Conservation (phyloP, 1,140 invertebrate species). For the Pogonognathellus flavescens region DNA sequence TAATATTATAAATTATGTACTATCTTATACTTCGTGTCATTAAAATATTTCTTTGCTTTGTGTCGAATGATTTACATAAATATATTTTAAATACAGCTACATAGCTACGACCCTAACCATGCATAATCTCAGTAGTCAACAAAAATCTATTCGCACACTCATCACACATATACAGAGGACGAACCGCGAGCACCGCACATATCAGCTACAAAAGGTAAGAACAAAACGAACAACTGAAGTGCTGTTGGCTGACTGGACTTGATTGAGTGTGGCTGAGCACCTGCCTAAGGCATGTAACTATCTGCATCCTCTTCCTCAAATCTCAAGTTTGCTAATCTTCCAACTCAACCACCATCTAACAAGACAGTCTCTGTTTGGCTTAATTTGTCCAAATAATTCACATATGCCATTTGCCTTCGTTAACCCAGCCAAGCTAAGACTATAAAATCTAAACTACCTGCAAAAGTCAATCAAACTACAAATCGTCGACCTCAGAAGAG, state of each 20-base stretch:
- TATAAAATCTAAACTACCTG: background rate
- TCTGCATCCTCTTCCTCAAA: slow-evolving; percentile 38
- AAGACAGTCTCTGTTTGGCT: slow-evolving; percentile 22
- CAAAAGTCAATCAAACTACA: background rate
- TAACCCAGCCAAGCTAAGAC: background rate
- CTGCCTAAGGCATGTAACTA: slow-evolving; percentile 3
- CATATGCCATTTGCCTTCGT: background rate
- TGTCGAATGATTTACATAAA: no score
- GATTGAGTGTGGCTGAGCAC: slow-evolving; percentile 15
- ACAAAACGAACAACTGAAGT: background rate
- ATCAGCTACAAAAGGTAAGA: slow-evolving; percentile 8
- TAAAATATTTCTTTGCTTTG: background rate
- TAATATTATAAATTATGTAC: no score
- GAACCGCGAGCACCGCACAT: background rate
- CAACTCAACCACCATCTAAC: background rate
- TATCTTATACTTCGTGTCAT: slow-evolving; percentile 1
- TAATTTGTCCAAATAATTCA: slow-evolving; percentile 42
- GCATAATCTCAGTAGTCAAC: no score
- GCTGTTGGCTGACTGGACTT: background rate
- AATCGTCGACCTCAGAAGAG: slow-evolving; percentile 11
- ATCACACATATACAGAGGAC: background rate
- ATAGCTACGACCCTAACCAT: no score
- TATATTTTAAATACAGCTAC: no score
- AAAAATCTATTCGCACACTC: background rate
- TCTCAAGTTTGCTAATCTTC: slow-evolving; percentile 16